Percentiles rank a stretch among this genome's conserved stretches.
These are phyloP conservation scores for Crossaster papposus DNA, from an alignment of 53 echinoderm and acorn worm genomes.

Conservation along the genomic window DNA sequence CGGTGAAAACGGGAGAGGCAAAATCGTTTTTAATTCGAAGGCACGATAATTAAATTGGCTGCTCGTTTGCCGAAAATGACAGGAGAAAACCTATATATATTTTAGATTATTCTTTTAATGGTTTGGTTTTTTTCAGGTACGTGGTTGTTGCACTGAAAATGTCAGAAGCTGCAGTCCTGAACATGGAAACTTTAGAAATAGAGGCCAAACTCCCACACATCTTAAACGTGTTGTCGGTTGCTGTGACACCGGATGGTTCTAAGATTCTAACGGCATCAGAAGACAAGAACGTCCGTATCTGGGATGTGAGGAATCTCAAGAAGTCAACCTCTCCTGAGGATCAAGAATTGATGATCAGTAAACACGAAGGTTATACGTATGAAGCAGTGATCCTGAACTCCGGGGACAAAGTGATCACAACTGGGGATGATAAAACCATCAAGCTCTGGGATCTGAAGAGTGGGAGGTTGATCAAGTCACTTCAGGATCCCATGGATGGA, in stretches of 20 bases:
- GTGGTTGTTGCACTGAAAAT: conserved; percentile 8
- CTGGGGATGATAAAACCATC: conserved; percentile 30
- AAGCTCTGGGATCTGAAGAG: conserved; percentile 52
- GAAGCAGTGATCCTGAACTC: background rate
- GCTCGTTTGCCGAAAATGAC: too few relatives aligned
- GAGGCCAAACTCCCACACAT: conserved; percentile 39
- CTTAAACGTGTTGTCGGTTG: conserved; percentile 5
- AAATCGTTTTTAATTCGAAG: too few relatives aligned
- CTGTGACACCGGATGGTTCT: conserved; percentile 41
- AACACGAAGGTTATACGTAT: conserved; percentile 26
- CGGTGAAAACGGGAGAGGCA: too few relatives aligned
- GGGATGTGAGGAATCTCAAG: conserved; percentile 38
- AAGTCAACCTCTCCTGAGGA: background rate
- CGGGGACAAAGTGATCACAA: conserved; percentile 42
- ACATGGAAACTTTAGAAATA: conserved; percentile 15
- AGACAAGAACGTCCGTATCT: conserved; percentile 63
- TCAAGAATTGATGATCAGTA: conserved; percentile 10
- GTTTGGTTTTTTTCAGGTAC: conserved; percentile 4
- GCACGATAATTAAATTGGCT: too few relatives aligned
- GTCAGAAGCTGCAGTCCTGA: conserved; percentile 28
- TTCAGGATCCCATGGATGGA: conserved; percentile 1
- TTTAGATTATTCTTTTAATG: background rate
- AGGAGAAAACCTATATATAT: too few relatives aligned
- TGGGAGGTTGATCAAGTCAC: conserved; percentile 42
- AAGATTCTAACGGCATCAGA: conserved; percentile 52